phyloP scores from a whole-genome alignment of 2,113 vertebrate species.

The Melanocharis versteri region DNA sequence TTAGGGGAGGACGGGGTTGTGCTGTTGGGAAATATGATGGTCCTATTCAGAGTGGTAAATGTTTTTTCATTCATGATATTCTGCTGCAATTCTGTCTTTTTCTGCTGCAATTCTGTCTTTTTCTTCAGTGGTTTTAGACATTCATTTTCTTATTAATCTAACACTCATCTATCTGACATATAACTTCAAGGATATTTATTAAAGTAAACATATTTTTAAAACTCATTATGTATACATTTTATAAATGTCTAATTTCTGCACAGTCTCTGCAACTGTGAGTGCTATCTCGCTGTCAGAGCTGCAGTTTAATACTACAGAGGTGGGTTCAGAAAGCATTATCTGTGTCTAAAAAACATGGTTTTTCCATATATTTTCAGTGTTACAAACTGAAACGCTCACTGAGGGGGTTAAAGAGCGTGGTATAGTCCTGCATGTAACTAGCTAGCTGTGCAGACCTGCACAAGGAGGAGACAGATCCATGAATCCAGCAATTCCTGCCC shows the following conservation, averaged over 20 bases:
- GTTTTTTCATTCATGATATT: slow-evolving; percentile 34
- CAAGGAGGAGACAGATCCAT: neutral
- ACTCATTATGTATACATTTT: neutral
- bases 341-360: neutral
- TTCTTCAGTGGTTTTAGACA: neutral
- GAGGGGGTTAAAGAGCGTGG: neutral
- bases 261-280: neutral
- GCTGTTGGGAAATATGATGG: slow-evolving; percentile 24
- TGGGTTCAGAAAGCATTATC: neutral
- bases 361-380: neutral
- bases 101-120: neutral
- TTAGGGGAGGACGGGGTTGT: slow-evolving; percentile 19
- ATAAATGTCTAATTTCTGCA: neutral
- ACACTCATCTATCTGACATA: neutral
- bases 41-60: slow-evolving; percentile 17
- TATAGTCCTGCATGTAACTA: neutral
- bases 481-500: neutral
- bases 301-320: neutral
- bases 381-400: neutral
- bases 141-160: neutral
- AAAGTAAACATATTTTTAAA: neutral
- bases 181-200: neutral
- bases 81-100: neutral
- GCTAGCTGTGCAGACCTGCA: neutral
- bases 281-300: neutral